These are phyloP conservation scores for Cancer borealis DNA, from an alignment of 2,888 invertebrate genomes.

Conservation along the genomic window DNA sequence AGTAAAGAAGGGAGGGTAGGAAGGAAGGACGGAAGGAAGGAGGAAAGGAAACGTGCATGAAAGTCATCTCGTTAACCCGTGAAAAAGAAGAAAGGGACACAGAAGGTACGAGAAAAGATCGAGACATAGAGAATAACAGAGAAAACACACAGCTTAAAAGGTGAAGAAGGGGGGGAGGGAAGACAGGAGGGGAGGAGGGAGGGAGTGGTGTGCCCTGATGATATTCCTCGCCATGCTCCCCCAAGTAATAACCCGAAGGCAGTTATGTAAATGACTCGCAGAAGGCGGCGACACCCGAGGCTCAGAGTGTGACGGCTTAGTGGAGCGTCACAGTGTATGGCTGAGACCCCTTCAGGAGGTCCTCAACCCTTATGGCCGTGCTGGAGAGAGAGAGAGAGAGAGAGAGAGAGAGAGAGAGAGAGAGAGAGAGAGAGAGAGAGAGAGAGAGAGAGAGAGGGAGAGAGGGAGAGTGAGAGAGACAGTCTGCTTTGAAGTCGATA, in stretches of 20 bases:
- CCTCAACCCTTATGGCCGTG: neutral
- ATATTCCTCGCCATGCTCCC: neutral
- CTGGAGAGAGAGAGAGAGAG: conserved; percentile 38
- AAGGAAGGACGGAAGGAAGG: neutral
- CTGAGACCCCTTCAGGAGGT: neutral
- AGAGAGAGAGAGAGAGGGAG: neutral
- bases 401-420: conserved; percentile 45
- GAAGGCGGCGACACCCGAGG: neutral
- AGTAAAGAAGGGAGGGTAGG: neutral
- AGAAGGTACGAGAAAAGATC: neutral
- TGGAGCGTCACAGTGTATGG: neutral
- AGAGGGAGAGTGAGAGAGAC: neutral
- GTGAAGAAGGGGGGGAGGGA: neutral
- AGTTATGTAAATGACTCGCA: conserved; percentile 26
- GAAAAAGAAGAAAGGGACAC: neutral
- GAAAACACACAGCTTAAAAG: neutral
- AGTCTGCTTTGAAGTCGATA: neutral
- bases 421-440: conserved; percentile 42
- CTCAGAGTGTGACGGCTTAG: neutral
- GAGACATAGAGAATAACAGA: neutral
- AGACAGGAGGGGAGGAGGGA: neutral
- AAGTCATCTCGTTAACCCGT: neutral
- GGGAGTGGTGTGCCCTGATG: neutral
- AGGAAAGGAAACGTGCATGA: neutral
- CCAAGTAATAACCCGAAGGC: neutral